phyloP scores from a whole-genome alignment of 2,797 vertebrate genomes.

The Sebastes taczanowskii region DNA sequence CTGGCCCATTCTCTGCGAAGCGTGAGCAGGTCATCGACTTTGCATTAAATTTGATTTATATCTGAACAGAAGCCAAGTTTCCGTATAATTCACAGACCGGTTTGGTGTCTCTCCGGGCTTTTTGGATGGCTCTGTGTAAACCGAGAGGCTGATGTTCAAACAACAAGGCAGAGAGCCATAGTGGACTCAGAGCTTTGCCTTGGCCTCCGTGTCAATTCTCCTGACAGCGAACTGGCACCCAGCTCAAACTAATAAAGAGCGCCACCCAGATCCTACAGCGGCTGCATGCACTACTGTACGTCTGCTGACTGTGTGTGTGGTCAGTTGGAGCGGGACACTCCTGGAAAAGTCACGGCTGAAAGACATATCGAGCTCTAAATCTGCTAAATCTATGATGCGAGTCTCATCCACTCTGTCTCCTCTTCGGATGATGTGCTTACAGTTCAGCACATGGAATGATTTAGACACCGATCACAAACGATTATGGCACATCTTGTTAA shows the following conservation, averaged over 20 bases:
- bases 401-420: slow-evolving; percentile 33
- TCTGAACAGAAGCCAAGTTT: slow-evolving; percentile 62
- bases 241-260: slow-evolving; percentile 64
- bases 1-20: slow-evolving; percentile 32
- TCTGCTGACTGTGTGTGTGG: slow-evolving; percentile 64
- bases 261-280: slow-evolving; percentile 56
- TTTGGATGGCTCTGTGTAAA: slow-evolving; percentile 67
- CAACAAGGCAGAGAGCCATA: slow-evolving; percentile 59
- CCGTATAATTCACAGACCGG: slow-evolving; percentile 48
- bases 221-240: slow-evolving; percentile 73
- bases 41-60: slow-evolving; percentile 69
- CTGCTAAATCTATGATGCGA: slow-evolving; percentile 38
- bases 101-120: slow-evolving; percentile 47
- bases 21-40: slow-evolving; percentile 52
- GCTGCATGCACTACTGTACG: slow-evolving; percentile 3
- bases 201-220: slow-evolving; percentile 57
- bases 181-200: slow-evolving; percentile 66
- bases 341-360: slow-evolving; percentile 44
- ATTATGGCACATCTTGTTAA: slow-evolving; percentile 29
- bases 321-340: slow-evolving; percentile 50
- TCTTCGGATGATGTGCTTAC: slow-evolving; percentile 20
- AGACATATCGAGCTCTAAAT: slow-evolving; percentile 48
- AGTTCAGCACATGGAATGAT: slow-evolving; percentile 19
- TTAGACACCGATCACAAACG: slow-evolving; percentile 33
- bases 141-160: slow-evolving; percentile 68